Evolutionary conservation across 1,140 invertebrate species (phyloP).

Genomic region (Bombus turneri): DNA sequence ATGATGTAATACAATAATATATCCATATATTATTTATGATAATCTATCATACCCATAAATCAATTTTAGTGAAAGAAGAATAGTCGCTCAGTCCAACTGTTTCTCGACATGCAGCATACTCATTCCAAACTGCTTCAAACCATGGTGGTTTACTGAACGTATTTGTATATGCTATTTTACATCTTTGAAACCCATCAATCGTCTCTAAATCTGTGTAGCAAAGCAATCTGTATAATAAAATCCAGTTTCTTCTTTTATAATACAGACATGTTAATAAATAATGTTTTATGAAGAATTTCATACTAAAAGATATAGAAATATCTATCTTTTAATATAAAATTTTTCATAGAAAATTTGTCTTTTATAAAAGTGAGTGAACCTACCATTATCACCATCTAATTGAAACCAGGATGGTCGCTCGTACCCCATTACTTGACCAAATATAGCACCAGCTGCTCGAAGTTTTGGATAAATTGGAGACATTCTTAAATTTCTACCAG

Average conservation of each 20-base stretch:
- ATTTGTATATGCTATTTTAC: conserved; percentile 88
- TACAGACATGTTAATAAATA: background rate
- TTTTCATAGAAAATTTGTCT: background rate
- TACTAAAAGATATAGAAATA: background rate
- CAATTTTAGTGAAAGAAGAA: conserved; percentile 98
- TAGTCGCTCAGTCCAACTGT: conserved; percentile 97
- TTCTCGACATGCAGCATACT: conserved; percentile 97
- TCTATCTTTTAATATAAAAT: background rate
- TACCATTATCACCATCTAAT: conserved; percentile 83
- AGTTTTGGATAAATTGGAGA: conserved; percentile 98
- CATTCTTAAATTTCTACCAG: conserved; percentile 95
- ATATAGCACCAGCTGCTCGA: conserved; percentile 96
- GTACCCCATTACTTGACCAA: conserved; percentile 99
- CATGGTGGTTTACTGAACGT: conserved; percentile 95
- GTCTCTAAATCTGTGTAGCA: conserved; percentile 67
- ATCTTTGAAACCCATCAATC: conserved; percentile 79
- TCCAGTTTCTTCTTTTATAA: conserved; percentile 22
- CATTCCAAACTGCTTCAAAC: conserved; percentile 94
- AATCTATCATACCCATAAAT: conserved; percentile 89
- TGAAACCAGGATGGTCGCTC: conserved; percentile 97
- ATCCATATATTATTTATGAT: background rate
- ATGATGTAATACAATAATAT: background rate
- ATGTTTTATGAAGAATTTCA: background rate
- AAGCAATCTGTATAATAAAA: conserved; percentile 51
- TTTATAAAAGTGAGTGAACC: conserved; percentile 14